phyloP scores from a whole-genome alignment of 2,113 vertebrate genomes.

The Stegostoma tigrinum region DNA sequence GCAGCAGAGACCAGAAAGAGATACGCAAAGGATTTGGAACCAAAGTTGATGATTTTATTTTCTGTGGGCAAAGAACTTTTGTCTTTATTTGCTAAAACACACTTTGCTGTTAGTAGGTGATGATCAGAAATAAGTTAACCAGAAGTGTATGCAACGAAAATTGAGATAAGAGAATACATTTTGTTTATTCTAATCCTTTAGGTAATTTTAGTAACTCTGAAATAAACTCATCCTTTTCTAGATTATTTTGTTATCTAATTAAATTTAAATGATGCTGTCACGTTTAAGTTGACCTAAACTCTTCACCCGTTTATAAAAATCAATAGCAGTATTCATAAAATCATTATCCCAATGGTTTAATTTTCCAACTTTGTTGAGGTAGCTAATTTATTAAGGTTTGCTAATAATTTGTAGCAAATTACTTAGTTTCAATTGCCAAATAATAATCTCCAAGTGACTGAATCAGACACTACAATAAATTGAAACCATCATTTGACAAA shows the following conservation, averaged over 20 bases:
- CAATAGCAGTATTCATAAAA: not conserved
- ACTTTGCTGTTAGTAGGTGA: not conserved
- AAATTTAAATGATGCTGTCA: not conserved
- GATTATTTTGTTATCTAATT: not conserved
- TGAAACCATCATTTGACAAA: not conserved
- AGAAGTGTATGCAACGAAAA: not conserved
- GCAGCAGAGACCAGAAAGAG: not conserved
- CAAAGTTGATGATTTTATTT: not conserved
- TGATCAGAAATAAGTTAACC: not conserved
- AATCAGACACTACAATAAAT: not conserved
- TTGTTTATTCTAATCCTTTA: not conserved
- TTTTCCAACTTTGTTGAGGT: not conserved
- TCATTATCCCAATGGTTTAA: not conserved
- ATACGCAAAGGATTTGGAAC: not conserved
- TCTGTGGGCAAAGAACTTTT: not conserved
- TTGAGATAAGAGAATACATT: not conserved
- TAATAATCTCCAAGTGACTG: not conserved
- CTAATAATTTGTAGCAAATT: not conserved
- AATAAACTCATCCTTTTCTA: not conserved
- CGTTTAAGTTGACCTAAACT: not conserved
- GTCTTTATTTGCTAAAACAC: not conserved
- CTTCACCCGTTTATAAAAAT: not conserved
- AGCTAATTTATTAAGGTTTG: not conserved
- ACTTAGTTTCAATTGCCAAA: not conserved
- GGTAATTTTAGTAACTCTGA: not conserved